Evolutionary conservation across 2,113 vertebrate genomes (phyloP).

Genomic region (Galemys pyrenaicus): DNA sequence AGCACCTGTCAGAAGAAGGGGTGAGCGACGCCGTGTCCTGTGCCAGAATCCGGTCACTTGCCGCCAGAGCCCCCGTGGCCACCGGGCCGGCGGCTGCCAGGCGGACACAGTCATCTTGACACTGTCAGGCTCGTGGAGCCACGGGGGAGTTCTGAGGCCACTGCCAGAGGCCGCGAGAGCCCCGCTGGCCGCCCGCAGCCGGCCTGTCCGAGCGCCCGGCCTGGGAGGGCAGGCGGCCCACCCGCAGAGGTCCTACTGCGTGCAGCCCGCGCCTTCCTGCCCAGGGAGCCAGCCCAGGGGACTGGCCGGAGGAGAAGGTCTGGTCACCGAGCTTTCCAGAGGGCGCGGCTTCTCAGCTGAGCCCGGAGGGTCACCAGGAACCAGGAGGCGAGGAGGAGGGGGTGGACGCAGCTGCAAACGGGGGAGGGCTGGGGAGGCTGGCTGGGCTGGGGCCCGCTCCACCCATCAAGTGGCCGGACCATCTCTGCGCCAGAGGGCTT

Average conservation of each 20-base stretch:
- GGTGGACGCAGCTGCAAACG: not conserved
- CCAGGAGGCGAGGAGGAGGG: not conserved
- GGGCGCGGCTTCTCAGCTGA: not conserved
- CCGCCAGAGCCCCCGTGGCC: too few relatives aligned
- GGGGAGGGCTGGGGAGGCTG: accelerated
- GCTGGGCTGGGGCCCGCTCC: accelerated
- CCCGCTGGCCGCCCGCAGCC: not conserved
- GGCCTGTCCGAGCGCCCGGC: not conserved
- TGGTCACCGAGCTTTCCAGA: accelerated
- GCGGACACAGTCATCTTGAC: constrained; percentile 5
- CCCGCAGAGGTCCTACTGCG: not conserved
- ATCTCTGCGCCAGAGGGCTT: too few relatives aligned
- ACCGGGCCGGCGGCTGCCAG: too few relatives aligned
- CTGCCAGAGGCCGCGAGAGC: not conserved
- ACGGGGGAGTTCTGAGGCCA: not conserved
- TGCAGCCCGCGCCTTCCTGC: not conserved
- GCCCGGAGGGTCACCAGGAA: not conserved
- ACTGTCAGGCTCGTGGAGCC: not conserved
- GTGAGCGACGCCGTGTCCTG: accelerated
- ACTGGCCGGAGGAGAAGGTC: not conserved
- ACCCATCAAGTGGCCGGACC: accelerated
- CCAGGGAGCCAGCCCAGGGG: not conserved
- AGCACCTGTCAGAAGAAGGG: too few relatives aligned
- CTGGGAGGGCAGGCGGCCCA: accelerated
- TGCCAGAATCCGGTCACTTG: accelerated